phyloP scores from a whole-genome alignment of 37 sponge, comb jelly and placozoan species.

The Corticium candelabrum region DNA sequence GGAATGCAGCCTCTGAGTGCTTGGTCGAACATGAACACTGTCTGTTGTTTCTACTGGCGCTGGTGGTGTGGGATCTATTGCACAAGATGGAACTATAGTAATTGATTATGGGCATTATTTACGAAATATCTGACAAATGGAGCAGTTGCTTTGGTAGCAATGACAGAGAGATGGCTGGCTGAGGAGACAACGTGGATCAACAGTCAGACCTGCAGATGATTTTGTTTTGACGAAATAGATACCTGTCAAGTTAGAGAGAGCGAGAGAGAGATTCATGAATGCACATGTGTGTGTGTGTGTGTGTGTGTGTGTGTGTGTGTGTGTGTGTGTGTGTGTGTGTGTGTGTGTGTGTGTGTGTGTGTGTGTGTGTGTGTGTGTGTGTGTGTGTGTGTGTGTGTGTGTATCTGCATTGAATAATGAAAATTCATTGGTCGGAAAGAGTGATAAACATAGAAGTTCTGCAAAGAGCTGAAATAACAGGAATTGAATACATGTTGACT shows the following conservation, averaged over 20 bases:
- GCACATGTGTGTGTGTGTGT: not conserved
- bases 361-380: conserved; percentile 1
- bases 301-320: not conserved
- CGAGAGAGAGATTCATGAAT: no score
- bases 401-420: no score
- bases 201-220: not conserved
- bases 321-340: conserved; percentile 16
- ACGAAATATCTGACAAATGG: not conserved
- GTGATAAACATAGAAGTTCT: no score
- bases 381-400: no score
- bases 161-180: not conserved
- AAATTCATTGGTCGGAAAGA: no score
- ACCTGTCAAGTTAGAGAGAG: not conserved
- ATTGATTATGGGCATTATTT: not conserved
- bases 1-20: not conserved
- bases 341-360: not conserved
- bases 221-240: not conserved
- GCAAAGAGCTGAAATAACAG: no score
- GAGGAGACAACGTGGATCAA: not conserved
- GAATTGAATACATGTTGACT: no score
- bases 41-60: conserved; percentile 23
- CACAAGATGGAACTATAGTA: conserved; percentile 42
- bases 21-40: no score
- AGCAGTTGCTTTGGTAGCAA: not conserved
- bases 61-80: conserved; percentile 36